Percentiles rank a stretch among this genome's conserved stretches.
Evolutionary conservation across 2,113 vertebrate species (phyloP).

Genomic region (Siphamia tubifer): DNA sequence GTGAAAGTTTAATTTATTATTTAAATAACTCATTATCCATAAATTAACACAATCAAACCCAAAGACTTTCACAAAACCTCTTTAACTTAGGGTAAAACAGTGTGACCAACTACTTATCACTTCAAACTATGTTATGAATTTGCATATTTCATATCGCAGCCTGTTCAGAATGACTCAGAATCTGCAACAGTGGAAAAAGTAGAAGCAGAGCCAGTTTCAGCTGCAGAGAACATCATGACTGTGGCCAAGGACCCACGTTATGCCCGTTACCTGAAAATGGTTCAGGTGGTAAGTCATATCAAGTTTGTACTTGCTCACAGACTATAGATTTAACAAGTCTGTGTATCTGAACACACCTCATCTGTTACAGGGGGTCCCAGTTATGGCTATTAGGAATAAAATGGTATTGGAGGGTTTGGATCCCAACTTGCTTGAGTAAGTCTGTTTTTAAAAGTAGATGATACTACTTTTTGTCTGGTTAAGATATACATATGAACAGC

Average conservation of each 20-base stretch:
- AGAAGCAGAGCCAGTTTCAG: conserved; percentile 31
- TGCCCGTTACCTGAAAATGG: conserved; percentile 97
- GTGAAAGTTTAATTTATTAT: no score
- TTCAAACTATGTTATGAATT: neutral
- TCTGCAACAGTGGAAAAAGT: conserved; percentile 32
- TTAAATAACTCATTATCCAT: no score
- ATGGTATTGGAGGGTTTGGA: conserved; percentile 94
- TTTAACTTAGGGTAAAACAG: neutral
- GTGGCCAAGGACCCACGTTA: conserved; percentile 95
- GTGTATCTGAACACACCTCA: neutral
- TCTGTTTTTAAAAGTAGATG: conserved; percentile 16
- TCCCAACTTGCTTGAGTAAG: conserved; percentile 94
- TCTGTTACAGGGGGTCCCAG: conserved; percentile 88
- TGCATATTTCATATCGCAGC: conserved; percentile 39
- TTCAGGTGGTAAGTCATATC: conserved; percentile 91
- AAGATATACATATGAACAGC: no score
- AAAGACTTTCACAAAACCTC: no score
- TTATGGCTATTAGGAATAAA: conserved; percentile 97
- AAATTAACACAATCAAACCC: no score
- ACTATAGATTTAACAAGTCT: neutral
- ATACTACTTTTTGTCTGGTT: no score
- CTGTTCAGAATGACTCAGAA: conserved; percentile 39
- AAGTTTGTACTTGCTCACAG: neutral
- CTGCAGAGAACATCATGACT: conserved; percentile 83
- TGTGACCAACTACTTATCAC: neutral